Evolutionary conservation across 1,140 invertebrate species (phyloP).

Genomic region (Cydia pomonella): DNA sequence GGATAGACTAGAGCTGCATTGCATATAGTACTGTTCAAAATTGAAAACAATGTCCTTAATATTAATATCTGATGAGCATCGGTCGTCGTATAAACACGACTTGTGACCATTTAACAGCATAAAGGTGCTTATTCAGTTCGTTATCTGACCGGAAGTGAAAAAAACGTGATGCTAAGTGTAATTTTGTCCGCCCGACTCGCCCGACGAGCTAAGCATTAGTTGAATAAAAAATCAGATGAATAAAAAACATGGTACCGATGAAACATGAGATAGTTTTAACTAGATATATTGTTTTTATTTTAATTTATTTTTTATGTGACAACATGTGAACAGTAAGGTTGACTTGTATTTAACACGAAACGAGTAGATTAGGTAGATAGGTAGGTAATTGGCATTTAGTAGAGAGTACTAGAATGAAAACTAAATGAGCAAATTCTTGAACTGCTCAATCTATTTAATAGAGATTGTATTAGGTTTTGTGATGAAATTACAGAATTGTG

Average conservation of each 20-base stretch:
- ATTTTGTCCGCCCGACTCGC: constrained; percentile 54
- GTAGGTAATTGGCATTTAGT: too few relatives aligned
- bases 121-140: constrained; percentile 66
- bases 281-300: constrained; percentile 64
- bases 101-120: constrained; percentile 61
- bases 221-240: constrained; percentile 64
- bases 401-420: too few relatives aligned
- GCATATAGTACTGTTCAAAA: too few relatives aligned
- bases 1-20: too few relatives aligned
- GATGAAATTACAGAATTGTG: too few relatives aligned
- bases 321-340: constrained; percentile 31
- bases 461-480: too few relatives aligned
- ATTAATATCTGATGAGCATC: constrained; percentile 9
- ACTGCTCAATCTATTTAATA: too few relatives aligned
- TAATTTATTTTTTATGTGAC: constrained; percentile 62
- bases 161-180: constrained; percentile 62
- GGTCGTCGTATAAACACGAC: constrained; percentile 38
- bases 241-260: constrained; percentile 71
- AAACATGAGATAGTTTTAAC: constrained; percentile 62
- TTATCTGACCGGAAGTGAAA: constrained; percentile 71
- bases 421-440: too few relatives aligned
- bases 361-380: background rate
- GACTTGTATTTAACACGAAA: background rate
- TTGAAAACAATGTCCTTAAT: constrained; percentile 2
- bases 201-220: constrained; percentile 58